Evolutionary conservation across 2,888 invertebrate genomes (phyloP).

Genomic region (Cecidostiba fungosa): DNA sequence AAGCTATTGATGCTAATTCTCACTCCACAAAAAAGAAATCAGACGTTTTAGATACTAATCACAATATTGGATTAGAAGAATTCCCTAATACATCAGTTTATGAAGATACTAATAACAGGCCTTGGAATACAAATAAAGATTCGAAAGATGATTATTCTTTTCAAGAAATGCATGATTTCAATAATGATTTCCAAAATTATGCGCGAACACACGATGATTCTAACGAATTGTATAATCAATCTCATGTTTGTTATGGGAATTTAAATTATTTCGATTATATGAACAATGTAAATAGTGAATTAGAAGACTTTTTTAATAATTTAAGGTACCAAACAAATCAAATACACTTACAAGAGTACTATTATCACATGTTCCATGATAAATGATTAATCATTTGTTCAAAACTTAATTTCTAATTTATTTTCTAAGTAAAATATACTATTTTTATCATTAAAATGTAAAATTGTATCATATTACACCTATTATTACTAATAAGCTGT

Average conservation of each 20-base stretch:
- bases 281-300: constrained; percentile 59
- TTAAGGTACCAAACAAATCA: constrained; percentile 71
- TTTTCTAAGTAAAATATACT: constrained; percentile 49
- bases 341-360: constrained; percentile 73
- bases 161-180: background rate
- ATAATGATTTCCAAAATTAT: background rate
- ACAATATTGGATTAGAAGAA: constrained; percentile 18
- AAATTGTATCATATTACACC: background rate
- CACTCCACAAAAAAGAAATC: background rate
- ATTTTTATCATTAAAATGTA: background rate
- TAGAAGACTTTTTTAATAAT: constrained; percentile 71
- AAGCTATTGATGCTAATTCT: background rate
- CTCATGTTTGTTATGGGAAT: constrained; percentile 46
- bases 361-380: constrained; percentile 67
- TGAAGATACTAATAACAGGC: background rate
- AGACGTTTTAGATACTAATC: background rate
- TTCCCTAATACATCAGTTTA: background rate
- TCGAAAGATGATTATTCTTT: background rate
- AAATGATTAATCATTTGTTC: constrained; percentile 48
- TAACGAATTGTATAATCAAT: background rate
- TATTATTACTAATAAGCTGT: background rate
- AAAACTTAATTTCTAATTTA: constrained; percentile 29
- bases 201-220: background rate
- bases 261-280: constrained; percentile 39
- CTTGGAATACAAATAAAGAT: constrained; percentile 12